A percentile compares a stretch with the other conserved stretches of the same genome.
Evolutionary conservation across 2,888 invertebrate species (phyloP).

Genomic region (Trachelus troglodyta): DNA sequence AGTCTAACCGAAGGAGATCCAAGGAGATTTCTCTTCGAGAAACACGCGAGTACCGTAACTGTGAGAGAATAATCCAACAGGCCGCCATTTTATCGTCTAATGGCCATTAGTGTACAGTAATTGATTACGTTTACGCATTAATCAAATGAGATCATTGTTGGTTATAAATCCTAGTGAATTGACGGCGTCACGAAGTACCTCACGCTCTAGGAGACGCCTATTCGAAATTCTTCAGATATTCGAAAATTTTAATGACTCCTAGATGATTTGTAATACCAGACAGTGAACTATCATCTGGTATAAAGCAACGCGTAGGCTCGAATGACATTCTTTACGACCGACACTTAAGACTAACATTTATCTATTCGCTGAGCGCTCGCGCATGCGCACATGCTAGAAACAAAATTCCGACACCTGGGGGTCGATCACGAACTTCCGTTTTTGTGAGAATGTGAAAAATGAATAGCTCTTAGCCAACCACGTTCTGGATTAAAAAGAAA

Average conservation of each 20-base stretch:
- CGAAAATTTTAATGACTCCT: neutral
- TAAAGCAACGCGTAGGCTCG: neutral
- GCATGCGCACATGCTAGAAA: neutral
- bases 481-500: too few relatives aligned
- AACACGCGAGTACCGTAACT: neutral
- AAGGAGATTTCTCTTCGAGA: neutral
- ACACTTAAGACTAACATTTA: neutral
- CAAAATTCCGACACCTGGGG: neutral
- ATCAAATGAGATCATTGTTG: conserved; percentile 9
- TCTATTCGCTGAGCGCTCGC: neutral
- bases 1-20: neutral
- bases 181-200: neutral
- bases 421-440: too few relatives aligned
- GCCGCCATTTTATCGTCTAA: conserved; percentile 15
- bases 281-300: neutral
- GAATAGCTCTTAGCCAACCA: too few relatives aligned
- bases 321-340: neutral
- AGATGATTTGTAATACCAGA: neutral
- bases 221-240: neutral
- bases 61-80: neutral
- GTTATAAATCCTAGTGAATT: neutral
- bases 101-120: conserved; percentile 15
- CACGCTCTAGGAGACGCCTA: neutral
- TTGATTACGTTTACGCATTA: conserved; percentile 13
- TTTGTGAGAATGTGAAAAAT: too few relatives aligned